Evolutionary conservation across 2,797 vertebrate species (phyloP).

Genomic region (Scomberomorus guttatus): DNA sequence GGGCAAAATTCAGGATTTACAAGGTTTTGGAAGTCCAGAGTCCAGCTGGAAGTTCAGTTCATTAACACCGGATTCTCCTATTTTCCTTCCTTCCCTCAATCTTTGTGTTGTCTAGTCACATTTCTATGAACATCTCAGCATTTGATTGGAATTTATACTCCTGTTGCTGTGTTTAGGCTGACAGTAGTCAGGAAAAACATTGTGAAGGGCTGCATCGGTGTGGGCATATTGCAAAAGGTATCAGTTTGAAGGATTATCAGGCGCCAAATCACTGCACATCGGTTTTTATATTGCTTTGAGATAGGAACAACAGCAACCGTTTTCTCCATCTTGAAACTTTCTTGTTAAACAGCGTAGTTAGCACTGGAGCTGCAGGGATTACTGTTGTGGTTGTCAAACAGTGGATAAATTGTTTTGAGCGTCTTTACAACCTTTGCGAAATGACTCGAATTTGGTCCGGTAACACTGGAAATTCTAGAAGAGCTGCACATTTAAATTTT

Average conservation of each 20-base stretch:
- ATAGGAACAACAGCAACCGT: neutral
- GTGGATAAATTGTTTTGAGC: too few species aligned
- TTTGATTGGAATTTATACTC: neutral
- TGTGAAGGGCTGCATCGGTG: neutral
- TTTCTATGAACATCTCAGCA: neutral
- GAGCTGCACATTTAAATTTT: too few species aligned
- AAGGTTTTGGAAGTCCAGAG: constrained; percentile 1
- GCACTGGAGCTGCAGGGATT: too few species aligned
- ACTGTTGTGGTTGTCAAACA: too few species aligned
- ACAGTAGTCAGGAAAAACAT: neutral
- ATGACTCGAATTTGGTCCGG: too few species aligned
- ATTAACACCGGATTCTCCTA: neutral
- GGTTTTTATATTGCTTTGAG: neutral
- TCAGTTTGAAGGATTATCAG: neutral
- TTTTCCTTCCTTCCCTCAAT: neutral
- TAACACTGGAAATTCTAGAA: too few species aligned
- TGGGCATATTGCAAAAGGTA: neutral
- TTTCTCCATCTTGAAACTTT: neutral
- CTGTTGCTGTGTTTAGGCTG: neutral
- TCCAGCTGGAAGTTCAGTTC: neutral
- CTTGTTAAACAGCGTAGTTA: neutral
- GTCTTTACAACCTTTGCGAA: too few species aligned
- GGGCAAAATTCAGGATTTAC: neutral
- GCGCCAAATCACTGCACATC: neutral
- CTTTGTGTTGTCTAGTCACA: neutral